Evolutionary conservation across 2,113 vertebrate genomes (phyloP).

Genomic region (Cyanistes caeruleus): DNA sequence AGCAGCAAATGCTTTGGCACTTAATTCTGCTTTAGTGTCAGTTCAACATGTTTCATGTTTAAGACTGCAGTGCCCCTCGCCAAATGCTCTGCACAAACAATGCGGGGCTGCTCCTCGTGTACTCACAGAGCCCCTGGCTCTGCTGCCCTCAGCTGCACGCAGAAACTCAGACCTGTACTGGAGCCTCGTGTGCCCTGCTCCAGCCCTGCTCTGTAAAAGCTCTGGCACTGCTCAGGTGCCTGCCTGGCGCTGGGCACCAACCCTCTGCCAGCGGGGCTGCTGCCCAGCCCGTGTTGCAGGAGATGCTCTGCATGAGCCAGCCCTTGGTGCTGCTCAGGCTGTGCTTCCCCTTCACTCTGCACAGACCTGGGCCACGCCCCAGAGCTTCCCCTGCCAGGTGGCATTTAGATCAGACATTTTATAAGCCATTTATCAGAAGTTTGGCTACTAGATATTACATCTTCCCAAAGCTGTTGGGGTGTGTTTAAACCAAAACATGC

Average conservation of each 20-base stretch:
- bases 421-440: background rate
- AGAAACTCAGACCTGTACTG: background rate
- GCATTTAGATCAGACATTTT: background rate
- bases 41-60: conserved; percentile 27
- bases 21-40: conserved; percentile 61
- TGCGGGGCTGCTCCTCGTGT: background rate
- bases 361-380: too few species aligned
- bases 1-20: conserved; percentile 71
- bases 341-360: background rate
- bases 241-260: background rate
- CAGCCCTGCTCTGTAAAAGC: background rate
- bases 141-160: rapidly evolving
- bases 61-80: background rate
- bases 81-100: conserved; percentile 71
- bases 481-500: background rate
- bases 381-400: background rate
- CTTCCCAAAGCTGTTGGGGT: background rate
- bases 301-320: background rate
- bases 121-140: background rate
- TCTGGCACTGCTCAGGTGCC: rapidly evolving
- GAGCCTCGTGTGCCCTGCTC: background rate
- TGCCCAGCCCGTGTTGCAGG: background rate
- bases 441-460: background rate
- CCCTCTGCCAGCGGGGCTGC: rapidly evolving
- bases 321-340: background rate